Evolutionary conservation across 1,140 invertebrate genomes (phyloP), one percentile per base, ranked within the genome.

Genomic region (Panagrolaimus sp.): DNA sequence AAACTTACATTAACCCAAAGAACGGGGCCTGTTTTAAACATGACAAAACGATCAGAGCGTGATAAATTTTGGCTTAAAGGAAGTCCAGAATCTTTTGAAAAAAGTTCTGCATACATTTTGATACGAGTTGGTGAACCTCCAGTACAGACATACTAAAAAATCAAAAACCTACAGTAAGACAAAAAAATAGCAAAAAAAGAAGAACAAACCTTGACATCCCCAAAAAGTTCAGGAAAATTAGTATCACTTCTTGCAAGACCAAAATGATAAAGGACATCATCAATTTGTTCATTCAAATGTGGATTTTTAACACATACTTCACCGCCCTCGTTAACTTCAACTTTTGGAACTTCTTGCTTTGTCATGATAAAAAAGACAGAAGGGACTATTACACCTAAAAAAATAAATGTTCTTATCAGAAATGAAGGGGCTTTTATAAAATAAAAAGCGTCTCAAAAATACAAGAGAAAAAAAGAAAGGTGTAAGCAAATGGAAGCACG

Each of bases 21-120:
- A 27, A 95, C 91, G 0, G 91, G 91, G n/a, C 92, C 92, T 27
- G 96, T 91, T 89, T 98, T 98, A 85, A 91, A 98, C 90, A 98
- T 92, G 20, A 90, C 91, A 84, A 96, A 98, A 75, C 94, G 87
- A 83, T 96, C 93, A 11, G 92, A 93, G 79, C 89, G 89, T 75
- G 91, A 92, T 71, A 97, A 92, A 83, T 97, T 92, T 72, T 91
- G 89, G 0, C 92, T 92, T 72, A 94, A 85, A 83, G 91, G 91
- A 83, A 92, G 89, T 4, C 90, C 90, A 71, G 94, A 90, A 86
- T 94, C 90, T 72, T 90, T 87, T 68, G 93, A 91, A 71, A 96
- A 92, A 78, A 88, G 91, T 81, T 91, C 87, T 27, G 93, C 93
- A 84, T 96, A 97, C 75, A 90, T 88, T 83, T 93, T 89, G 91